These are phyloP conservation scores for Hexactinellida sp. DNA, from an alignment of 37 sponge, comb jelly and placozoan genomes.

Conservation along the genomic window DNA sequence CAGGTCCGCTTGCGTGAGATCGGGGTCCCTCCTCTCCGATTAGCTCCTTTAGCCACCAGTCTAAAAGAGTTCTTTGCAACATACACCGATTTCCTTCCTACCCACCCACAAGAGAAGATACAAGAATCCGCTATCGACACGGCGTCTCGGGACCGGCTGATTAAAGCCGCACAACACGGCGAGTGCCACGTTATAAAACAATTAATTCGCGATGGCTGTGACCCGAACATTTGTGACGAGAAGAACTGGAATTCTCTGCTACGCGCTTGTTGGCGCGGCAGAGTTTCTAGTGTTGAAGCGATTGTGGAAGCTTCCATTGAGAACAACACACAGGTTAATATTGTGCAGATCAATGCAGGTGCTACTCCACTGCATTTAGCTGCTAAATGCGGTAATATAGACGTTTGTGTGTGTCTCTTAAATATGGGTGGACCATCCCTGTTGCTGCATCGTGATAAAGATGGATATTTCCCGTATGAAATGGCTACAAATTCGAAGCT, in stretches of 20 bases:
- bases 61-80: neutral
- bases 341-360: neutral
- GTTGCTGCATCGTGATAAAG: neutral
- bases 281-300: neutral
- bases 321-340: neutral
- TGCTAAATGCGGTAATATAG: neutral
- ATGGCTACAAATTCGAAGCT: neutral
- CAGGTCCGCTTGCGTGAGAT: neutral
- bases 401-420: neutral
- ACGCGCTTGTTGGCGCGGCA: neutral
- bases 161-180: neutral
- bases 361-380: neutral
- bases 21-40: neutral
- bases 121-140: neutral
- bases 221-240: neutral
- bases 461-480: neutral
- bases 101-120: neutral
- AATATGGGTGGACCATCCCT: neutral
- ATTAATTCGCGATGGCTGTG: neutral
- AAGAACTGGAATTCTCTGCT: neutral
- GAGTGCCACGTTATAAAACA: neutral
- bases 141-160: neutral
- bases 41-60: neutral
- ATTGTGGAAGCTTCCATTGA: neutral
- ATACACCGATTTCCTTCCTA: neutral